A percentile compares a stretch with the other conserved stretches of the same genome.
These are phyloP conservation scores for Chaetophractus vellerosus DNA, from an alignment of 2,797 vertebrate species.

Conservation along the genomic window DNA sequence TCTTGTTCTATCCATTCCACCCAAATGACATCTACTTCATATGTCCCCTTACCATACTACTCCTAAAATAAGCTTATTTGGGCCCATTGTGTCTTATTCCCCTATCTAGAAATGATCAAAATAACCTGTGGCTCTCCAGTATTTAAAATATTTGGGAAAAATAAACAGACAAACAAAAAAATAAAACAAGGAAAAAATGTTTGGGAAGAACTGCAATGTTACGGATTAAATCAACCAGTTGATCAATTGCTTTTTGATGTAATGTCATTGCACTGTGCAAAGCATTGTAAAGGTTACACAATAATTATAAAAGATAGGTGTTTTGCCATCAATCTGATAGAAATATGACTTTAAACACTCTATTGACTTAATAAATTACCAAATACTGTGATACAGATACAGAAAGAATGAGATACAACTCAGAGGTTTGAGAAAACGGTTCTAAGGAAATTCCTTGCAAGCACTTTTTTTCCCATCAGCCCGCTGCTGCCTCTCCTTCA, in stretches of 20 bases:
- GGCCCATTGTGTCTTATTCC: background rate
- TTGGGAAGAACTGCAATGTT: conserved; percentile 32
- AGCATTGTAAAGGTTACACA: background rate
- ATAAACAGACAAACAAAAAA: background rate
- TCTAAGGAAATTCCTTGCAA: background rate
- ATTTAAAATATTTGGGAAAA: conserved; percentile 41
- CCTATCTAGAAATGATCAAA: background rate
- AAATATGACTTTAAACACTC: background rate
- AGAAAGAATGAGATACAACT: background rate
- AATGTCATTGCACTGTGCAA: background rate
- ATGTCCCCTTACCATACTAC: background rate
- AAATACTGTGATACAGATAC: background rate
- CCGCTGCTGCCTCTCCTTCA: background rate
- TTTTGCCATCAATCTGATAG: conserved; percentile 25
- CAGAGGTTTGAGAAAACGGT: background rate
- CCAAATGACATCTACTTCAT: background rate
- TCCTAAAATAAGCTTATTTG: background rate
- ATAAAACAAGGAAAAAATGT: background rate
- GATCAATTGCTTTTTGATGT: background rate
- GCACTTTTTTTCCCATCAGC: background rate
- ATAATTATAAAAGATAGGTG: conserved; percentile 7
- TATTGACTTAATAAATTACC: background rate
- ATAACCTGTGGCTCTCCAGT: background rate
- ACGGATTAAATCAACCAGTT: background rate
- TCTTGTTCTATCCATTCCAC: background rate